Evolutionary conservation across 2,797 vertebrate species (phyloP).

Genomic region (Erpetoichthys calabaricus): DNA sequence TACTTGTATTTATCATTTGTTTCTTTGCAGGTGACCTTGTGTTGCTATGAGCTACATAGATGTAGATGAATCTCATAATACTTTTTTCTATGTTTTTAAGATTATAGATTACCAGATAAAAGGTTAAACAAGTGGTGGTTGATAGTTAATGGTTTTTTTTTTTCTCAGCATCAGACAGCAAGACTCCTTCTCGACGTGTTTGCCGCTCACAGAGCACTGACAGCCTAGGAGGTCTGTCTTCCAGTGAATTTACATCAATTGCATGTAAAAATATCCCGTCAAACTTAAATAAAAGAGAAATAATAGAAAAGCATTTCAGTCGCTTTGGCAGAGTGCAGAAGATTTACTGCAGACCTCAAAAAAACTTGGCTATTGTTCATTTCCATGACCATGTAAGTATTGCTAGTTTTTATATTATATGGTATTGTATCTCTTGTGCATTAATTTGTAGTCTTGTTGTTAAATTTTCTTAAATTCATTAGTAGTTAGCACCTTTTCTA

Average conservation of each 20-base stretch:
- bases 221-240: slow-evolving; percentile 33
- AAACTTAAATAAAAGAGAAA: slow-evolving; percentile 52
- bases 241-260: slow-evolving; percentile 49
- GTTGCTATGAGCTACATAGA: too few species aligned
- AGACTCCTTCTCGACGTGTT: slow-evolving; percentile 23
- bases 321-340: slow-evolving; percentile 63
- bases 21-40: too few species aligned
- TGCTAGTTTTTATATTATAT: too few species aligned
- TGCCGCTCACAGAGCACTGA: slow-evolving; percentile 53
- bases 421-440: background rate
- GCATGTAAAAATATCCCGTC: slow-evolving; percentile 68
- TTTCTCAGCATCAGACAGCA: slow-evolving; percentile 20
- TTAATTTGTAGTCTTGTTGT: background rate
- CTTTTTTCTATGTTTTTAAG: too few species aligned
- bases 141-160: too few species aligned
- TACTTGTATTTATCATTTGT: too few species aligned
- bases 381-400: slow-evolving; percentile 77
- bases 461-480: too few species aligned
- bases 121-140: too few species aligned
- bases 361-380: slow-evolving; percentile 58
- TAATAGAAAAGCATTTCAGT: slow-evolving; percentile 62
- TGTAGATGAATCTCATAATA: too few species aligned
- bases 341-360: slow-evolving; percentile 51
- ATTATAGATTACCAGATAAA: too few species aligned
- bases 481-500: too few species aligned